phyloP scores from a whole-genome alignment of 2,888 invertebrate genomes.

The Epistrophe grossulariae region DNA sequence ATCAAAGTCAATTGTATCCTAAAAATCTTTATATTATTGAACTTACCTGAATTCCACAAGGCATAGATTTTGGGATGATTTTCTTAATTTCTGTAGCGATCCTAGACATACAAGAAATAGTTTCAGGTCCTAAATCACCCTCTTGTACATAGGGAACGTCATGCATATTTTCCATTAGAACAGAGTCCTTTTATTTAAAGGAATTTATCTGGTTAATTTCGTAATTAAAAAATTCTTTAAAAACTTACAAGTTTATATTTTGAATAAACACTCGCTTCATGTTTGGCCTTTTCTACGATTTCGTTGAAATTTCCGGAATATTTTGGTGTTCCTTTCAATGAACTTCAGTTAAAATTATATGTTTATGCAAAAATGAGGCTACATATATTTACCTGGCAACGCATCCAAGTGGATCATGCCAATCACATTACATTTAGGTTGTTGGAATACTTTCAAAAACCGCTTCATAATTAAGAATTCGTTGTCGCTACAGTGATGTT shows the following conservation, averaged over 20 bases:
- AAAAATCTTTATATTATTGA: background rate
- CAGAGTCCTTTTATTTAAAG: constrained; percentile 85
- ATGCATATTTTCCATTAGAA: constrained; percentile 92
- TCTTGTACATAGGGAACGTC: constrained; percentile 89
- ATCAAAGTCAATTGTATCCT: background rate
- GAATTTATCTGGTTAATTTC: background rate
- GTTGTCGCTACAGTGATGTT: background rate
- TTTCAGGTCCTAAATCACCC: constrained; percentile 87
- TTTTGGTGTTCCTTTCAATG: constrained; percentile 85
- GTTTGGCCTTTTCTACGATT: constrained; percentile 86
- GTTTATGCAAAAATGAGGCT: background rate
- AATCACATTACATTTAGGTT: constrained; percentile 85
- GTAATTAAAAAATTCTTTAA: background rate
- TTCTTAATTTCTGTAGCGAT: constrained; percentile 86
- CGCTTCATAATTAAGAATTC: constrained; percentile 80
- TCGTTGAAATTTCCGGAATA: constrained; percentile 85
- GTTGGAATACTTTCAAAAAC: constrained; percentile 84
- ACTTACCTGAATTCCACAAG: constrained; percentile 87
- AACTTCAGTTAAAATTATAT: background rate
- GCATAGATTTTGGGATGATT: constrained; percentile 84
- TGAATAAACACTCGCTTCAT: constrained; percentile 87
- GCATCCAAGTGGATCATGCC: constrained; percentile 90
- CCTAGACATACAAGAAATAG: constrained; percentile 88
- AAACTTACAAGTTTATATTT: constrained; percentile 85
- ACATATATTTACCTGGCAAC: constrained; percentile 87